Evolutionary conservation across 2,113 vertebrate genomes (phyloP).

Genomic region (Oostethus manadensis): DNA sequence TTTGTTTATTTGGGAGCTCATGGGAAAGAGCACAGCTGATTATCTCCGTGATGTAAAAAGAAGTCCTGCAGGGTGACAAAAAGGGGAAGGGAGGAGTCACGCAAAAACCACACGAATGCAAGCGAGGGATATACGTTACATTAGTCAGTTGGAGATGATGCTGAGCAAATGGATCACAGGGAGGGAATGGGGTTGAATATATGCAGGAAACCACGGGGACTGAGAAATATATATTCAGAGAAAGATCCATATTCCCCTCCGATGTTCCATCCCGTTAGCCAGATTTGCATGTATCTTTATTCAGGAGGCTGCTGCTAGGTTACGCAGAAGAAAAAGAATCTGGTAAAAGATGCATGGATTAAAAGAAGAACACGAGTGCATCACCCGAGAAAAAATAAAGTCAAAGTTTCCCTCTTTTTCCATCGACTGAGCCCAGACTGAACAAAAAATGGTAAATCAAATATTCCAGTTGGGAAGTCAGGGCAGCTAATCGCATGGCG

Average conservation of each 20-base stretch:
- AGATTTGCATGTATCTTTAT: slow-evolving; percentile 52
- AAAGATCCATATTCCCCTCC: slow-evolving; percentile 27
- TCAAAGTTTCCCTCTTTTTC: not conserved
- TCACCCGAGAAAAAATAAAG: not conserved
- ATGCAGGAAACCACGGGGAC: slow-evolving; percentile 20
- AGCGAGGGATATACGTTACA: not conserved
- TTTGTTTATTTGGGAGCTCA: slow-evolving; percentile 30
- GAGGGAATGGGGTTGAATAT: slow-evolving; percentile 1
- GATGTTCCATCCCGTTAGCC: slow-evolving; percentile 48
- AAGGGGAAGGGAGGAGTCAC: slow-evolving; percentile 20
- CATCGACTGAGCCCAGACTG: no score
- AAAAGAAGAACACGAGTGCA: slow-evolving; percentile 2
- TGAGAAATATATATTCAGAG: slow-evolving; percentile 29
- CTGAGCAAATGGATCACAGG: slow-evolving; percentile 20
- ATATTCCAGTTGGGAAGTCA: no score
- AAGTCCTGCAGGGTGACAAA: slow-evolving; percentile 14
- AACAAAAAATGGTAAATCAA: no score
- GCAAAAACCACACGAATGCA: not conserved
- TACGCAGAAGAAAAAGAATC: slow-evolving; percentile 18
- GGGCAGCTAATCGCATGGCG: no score
- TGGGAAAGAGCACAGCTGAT: slow-evolving; percentile 32
- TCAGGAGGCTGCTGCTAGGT: slow-evolving; percentile 35
- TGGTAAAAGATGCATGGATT: not conserved
- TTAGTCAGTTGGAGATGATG: slow-evolving; percentile 4
- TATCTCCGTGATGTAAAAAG: slow-evolving; percentile 42